These are phyloP conservation scores for Rhizoglyphus robini DNA, from an alignment of 1,140 invertebrate genomes.

Conservation along the genomic window DNA sequence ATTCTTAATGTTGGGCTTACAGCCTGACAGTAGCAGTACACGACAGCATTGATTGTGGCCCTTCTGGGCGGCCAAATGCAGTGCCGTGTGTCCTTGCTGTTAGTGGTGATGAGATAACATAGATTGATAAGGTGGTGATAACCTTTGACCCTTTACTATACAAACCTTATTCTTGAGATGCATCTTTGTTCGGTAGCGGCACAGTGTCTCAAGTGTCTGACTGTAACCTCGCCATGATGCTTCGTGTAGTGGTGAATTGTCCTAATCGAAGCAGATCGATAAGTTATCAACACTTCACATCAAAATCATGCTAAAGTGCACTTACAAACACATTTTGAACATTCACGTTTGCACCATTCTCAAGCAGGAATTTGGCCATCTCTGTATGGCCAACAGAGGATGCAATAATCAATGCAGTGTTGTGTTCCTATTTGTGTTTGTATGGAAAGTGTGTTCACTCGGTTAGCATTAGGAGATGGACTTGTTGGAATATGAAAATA, in stretches of 20 bases:
- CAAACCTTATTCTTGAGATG: slow-evolving; percentile 53
- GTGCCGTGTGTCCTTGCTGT: slow-evolving; percentile 71
- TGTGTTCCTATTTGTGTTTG: slow-evolving; percentile 47
- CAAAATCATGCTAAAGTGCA: slow-evolving; percentile 26
- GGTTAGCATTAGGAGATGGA: neutral
- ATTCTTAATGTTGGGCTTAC: slow-evolving; percentile 74
- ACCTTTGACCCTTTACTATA: neutral
- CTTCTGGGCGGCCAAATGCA: slow-evolving; percentile 86
- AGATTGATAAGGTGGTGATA: neutral
- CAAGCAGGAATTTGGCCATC: slow-evolving; percentile 76
- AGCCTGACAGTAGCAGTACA: slow-evolving; percentile 68
- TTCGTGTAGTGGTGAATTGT: slow-evolving; percentile 83
- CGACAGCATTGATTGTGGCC: slow-evolving; percentile 89
- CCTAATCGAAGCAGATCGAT: slow-evolving; percentile 30
- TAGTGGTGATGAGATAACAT: neutral
- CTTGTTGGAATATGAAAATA: neutral
- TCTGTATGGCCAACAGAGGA: slow-evolving; percentile 85
- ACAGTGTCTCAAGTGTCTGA: slow-evolving; percentile 56
- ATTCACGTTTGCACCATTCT: slow-evolving; percentile 87
- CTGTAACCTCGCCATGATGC: slow-evolving; percentile 88
- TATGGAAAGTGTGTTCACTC: slow-evolving; percentile 6
- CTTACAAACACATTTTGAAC: slow-evolving; percentile 50
- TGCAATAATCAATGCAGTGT: slow-evolving; percentile 92
- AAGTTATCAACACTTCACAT: neutral
- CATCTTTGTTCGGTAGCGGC: slow-evolving; percentile 52